Base-by-base conservation (phyloP, 2,888 invertebrate genomes). In the Euzetes globulus region DNA sequence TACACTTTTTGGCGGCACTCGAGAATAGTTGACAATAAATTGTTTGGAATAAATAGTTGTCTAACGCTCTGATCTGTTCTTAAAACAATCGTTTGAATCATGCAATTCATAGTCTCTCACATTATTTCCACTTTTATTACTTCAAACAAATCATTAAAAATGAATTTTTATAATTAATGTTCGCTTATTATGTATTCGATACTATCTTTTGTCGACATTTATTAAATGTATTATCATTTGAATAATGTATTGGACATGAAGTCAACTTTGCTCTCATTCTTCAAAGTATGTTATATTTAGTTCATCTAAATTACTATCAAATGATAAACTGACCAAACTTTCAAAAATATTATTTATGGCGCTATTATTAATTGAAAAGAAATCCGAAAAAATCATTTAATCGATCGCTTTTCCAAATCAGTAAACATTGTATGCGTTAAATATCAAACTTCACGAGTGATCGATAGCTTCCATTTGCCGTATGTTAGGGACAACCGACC, bases 21-120 rank as follows among this genome's bases (percentile, higher is more conserved):
- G 63, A 63, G 63, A 63, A 63, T 13, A 29, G 68, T 68, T 68
- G 68, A 68, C 68, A 68, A 68, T 68, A 68, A 68, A 68, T 68
- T 68, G 68, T 68, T 68, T 68, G 68, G 19, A 68, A 68, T 68
- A 68, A 68, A 68, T 68, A 68, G 68, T 68, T 37, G 37, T 19
- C n/a, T n/a, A 6, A 55, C 22, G 22, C 55, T 55, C 25, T 25
- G 58, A 22, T 58, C 29, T n/a, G 4, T 11, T 63, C 63, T 63
- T 17, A 11, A 17, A n/a, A 19, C 41, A 68, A 68, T 68, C 68
- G 37, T 68, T 41, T 41, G 37, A 68, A 68, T 41, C 37, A 68
- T 41, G 22, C 41, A 41, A 68, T 41, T 33, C 41, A 68, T 41
- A 13, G 19, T 19, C 17, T 68, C 11, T 19, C 41, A 41, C 41